Conservation (phyloP, 2,888 invertebrate genomes). For the Enchytraeus crypticus region DNA sequence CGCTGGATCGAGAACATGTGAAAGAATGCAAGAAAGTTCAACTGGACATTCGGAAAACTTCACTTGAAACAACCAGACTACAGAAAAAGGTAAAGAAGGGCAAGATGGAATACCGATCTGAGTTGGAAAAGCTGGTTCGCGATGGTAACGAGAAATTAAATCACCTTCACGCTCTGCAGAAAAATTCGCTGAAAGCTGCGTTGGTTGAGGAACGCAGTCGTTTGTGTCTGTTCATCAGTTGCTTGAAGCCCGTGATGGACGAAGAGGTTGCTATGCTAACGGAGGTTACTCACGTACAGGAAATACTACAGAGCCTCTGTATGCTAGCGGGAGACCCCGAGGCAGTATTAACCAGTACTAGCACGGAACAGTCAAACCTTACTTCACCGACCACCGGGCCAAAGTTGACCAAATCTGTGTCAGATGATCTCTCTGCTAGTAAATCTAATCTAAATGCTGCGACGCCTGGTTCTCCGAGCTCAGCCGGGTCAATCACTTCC, state of each 20-base stretch:
- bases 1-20: conserved; percentile 77
- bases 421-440: not conserved
- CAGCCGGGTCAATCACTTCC: conserved; percentile 1
- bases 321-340: conserved; percentile 77
- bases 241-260: conserved; percentile 88
- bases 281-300: conserved; percentile 84
- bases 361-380: too few species aligned
- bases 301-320: conserved; percentile 73
- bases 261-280: conserved; percentile 87
- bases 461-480: conserved; percentile 5
- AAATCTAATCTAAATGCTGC: not conserved
- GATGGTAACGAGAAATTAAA: conserved; percentile 73
- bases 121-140: conserved; percentile 57
- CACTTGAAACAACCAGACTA: conserved; percentile 77
- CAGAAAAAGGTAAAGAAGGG: conserved; percentile 78
- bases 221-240: conserved; percentile 84
- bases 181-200: conserved; percentile 79
- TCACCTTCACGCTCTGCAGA: conserved; percentile 77
- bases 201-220: conserved; percentile 80
- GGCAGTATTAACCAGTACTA: too few species aligned
- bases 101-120: conserved; percentile 45
- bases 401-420: not conserved
- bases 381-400: conserved; percentile 53
- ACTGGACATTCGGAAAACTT: conserved; percentile 78
- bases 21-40: conserved; percentile 61